These are phyloP conservation scores for Synaphobranchus kaupii DNA, from an alignment of 2,797 vertebrate species.

Conservation along the genomic window DNA sequence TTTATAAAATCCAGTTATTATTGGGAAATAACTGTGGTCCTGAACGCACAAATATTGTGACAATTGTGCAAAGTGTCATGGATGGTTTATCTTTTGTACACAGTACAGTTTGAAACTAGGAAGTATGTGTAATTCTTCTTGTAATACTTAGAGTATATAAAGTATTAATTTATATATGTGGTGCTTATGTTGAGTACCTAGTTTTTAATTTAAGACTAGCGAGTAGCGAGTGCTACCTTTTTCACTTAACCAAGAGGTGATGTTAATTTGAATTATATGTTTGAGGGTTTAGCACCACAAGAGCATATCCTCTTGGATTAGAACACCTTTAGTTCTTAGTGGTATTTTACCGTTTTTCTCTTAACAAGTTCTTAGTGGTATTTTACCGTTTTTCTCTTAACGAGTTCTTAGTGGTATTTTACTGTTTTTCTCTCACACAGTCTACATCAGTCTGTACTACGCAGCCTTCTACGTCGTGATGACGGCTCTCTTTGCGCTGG, in stretches of 20 bases:
- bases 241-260: neutral
- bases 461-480: slow-evolving; percentile 86
- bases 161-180: neutral
- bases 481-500: slow-evolving; percentile 76
- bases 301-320: neutral
- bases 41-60: too few species aligned
- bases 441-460: slow-evolving; percentile 90
- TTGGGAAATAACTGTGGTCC: too few species aligned
- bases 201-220: neutral
- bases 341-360: too few species aligned
- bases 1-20: too few species aligned
- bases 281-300: neutral
- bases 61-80: too few species aligned
- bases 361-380: neutral
- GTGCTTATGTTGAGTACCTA: neutral
- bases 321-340: too few species aligned
- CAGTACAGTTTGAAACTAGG: too few species aligned
- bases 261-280: neutral
- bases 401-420: neutral
- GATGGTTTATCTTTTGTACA: too few species aligned
- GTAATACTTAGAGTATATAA: neutral
- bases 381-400: neutral
- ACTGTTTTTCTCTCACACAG: slow-evolving; percentile 59
- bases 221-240: neutral
- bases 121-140: neutral